Evolutionary conservation across 2,888 invertebrate species (phyloP).

Genomic region (Beris morrisii): DNA sequence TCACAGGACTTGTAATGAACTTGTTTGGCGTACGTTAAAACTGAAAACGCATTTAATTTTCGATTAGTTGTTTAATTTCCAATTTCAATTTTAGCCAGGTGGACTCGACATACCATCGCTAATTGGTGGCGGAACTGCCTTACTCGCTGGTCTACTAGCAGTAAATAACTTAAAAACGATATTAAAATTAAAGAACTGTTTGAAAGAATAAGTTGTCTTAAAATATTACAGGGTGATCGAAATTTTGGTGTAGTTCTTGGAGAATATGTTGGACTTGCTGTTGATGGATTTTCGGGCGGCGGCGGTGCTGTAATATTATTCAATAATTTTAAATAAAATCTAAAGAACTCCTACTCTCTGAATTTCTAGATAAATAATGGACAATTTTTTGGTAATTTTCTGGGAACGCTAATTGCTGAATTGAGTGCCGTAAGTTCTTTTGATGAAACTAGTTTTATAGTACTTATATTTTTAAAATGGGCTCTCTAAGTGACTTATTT

Average conservation of each 20-base stretch:
- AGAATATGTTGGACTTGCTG: conserved; percentile 51
- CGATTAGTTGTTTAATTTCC: not conserved
- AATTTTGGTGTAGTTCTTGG: conserved; percentile 55
- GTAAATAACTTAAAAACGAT: conserved; percentile 38
- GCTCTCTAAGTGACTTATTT: too few relatives aligned
- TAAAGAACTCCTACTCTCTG: conserved; percentile 4
- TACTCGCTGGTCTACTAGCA: conserved; percentile 51
- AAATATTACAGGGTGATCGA: conserved; percentile 46
- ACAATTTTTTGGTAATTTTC: conserved; percentile 53
- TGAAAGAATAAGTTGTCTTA: too few relatives aligned
- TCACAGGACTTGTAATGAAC: conserved; percentile 52
- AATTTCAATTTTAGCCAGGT: conserved; percentile 46
- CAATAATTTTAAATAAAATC: conserved; percentile 4
- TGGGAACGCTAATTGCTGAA: conserved; percentile 53
- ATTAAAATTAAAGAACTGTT: not conserved
- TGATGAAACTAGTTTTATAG: not conserved
- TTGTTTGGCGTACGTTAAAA: conserved; percentile 51
- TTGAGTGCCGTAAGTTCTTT: conserved; percentile 55
- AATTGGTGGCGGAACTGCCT: conserved; percentile 50
- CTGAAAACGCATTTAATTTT: not conserved
- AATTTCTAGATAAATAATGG: conserved; percentile 53
- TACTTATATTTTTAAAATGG: not conserved
- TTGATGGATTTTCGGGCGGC: conserved; percentile 55
- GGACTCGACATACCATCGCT: conserved; percentile 53
- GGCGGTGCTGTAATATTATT: conserved; percentile 52